A percentile compares a stretch with the other conserved stretches of the same genome.
These are phyloP conservation scores for Laticauda colubrina DNA, from an alignment of 2,113 vertebrate genomes.

Conservation along the genomic window DNA sequence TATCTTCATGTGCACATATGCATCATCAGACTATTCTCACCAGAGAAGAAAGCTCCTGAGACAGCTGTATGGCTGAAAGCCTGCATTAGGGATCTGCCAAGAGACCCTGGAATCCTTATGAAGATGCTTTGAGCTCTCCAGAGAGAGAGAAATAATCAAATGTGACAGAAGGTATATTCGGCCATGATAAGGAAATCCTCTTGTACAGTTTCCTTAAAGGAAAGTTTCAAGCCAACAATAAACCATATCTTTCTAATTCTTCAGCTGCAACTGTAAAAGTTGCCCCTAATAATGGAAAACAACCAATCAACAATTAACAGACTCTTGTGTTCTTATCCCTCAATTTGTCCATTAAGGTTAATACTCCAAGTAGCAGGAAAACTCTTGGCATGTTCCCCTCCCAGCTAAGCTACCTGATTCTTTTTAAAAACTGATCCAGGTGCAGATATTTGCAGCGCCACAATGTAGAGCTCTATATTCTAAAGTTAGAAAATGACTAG, in stretches of 20 bases:
- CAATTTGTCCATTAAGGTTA: not conserved
- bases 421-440: not conserved
- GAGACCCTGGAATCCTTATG: not conserved
- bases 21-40: not conserved
- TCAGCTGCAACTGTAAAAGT: not conserved
- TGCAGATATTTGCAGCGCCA: not conserved
- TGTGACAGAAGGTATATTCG: not conserved
- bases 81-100: not conserved
- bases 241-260: not conserved
- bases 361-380: not conserved
- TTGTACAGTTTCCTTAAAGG: not conserved
- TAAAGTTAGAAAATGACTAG: not conserved
- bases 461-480: not conserved
- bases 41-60: not conserved
- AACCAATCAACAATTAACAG: not conserved
- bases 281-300: not conserved
- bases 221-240: not conserved
- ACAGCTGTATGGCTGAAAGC: not conserved
- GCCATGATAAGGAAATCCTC: not conserved
- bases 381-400: not conserved
- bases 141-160: not conserved
- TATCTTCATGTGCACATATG: not conserved
- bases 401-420: not conserved
- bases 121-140: not conserved
- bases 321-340: not conserved